Conservation (phyloP, 1,140 invertebrate genomes). For the Dreissena rostriformis region DNA sequence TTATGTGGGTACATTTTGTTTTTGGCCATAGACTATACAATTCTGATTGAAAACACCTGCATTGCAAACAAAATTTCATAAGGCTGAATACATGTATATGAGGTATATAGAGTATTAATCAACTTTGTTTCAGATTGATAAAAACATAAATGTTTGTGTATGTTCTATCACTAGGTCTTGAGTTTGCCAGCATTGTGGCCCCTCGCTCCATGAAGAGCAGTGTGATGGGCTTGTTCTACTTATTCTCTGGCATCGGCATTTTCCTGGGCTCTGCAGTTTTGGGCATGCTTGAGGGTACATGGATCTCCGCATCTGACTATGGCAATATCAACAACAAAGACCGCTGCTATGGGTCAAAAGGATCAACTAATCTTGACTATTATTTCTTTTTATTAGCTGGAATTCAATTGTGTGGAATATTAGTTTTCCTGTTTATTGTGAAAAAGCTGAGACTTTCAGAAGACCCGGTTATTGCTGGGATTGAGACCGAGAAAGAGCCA, state of each 20-base stretch:
- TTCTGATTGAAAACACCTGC: no score
- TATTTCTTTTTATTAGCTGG: conserved; percentile 83
- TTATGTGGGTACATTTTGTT: no score
- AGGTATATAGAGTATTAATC: no score
- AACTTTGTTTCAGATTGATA: no score
- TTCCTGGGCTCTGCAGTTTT: conserved; percentile 81
- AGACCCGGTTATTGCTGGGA: not conserved
- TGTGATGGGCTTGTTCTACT: conserved; percentile 83
- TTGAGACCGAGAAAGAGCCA: not conserved
- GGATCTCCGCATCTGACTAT: conserved; percentile 75
- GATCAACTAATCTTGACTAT: conserved; percentile 81
- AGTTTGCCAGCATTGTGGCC: conserved; percentile 83
- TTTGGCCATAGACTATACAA: no score
- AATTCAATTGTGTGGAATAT: conserved; percentile 79
- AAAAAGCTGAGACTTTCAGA: conserved; percentile 45
- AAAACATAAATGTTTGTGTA: no score
- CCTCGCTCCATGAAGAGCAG: conserved; percentile 83
- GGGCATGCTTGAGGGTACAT: conserved; percentile 70
- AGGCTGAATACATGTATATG: no score
- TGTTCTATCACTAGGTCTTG: conserved; percentile 78
- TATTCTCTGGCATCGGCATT: conserved; percentile 83
- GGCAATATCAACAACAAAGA: conserved; percentile 81
- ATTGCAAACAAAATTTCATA: no score
- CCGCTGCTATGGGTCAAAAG: conserved; percentile 1
- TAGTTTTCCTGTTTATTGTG: conserved; percentile 74